These are phyloP conservation scores for Ryuthela nishihirai DNA, from an alignment of 2,888 invertebrate species.

Conservation along the genomic window DNA sequence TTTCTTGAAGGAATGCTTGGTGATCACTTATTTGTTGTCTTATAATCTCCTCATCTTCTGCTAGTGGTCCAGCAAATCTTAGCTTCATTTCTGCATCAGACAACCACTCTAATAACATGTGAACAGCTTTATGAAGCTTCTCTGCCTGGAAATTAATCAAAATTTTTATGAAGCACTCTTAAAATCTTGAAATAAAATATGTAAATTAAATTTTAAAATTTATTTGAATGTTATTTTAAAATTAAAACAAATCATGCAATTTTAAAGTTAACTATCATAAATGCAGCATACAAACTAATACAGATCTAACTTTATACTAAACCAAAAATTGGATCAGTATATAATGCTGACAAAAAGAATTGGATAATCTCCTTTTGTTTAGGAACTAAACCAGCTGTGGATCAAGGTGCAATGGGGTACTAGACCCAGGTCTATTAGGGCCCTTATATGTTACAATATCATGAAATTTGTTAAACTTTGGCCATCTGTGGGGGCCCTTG, in stretches of 20 bases:
- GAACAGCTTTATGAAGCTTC: conserved; percentile 83
- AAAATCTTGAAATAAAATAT: not conserved
- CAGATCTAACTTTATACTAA: too few relatives aligned
- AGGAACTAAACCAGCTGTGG: too few relatives aligned
- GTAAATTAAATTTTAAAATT: not conserved
- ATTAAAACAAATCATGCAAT: not conserved
- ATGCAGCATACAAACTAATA: too few relatives aligned
- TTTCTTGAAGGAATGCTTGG: conserved; percentile 72
- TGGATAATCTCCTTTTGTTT: too few relatives aligned
- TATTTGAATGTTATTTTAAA: too few relatives aligned
- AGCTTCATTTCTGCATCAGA: conserved; percentile 92
- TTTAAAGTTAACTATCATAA: not conserved
- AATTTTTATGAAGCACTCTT: not conserved
- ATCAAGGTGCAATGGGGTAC: too few relatives aligned
- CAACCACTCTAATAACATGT: conserved; percentile 90
- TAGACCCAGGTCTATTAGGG: too few relatives aligned
- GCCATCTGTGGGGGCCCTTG: too few relatives aligned
- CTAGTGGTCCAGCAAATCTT: conserved; percentile 80
- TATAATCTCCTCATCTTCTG: conserved; percentile 86
- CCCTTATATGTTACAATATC: too few relatives aligned
- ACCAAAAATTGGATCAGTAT: too few relatives aligned
- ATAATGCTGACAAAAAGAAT: too few relatives aligned
- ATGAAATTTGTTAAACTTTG: too few relatives aligned
- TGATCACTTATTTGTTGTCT: conserved; percentile 78
- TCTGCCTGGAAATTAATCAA: conserved; percentile 64